A percentile compares a stretch with the other conserved stretches of the same genome.
Conservation (phyloP, 92 coral and sea anemone genomes). For the Siderastrea radians region DNA sequence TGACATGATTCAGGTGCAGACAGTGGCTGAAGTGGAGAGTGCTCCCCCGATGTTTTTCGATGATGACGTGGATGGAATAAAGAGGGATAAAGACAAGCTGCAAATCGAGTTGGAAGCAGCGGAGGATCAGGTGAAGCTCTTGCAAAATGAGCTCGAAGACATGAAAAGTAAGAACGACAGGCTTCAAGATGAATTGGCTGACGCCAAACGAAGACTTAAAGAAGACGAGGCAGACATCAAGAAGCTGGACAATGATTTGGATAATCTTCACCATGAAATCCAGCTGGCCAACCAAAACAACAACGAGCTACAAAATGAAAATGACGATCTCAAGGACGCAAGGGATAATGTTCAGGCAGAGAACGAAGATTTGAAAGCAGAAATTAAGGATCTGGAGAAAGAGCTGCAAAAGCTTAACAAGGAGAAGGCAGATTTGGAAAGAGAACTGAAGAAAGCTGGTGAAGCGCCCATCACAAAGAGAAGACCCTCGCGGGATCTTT, state of each 20-base stretch:
- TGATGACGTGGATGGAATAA: constrained; percentile 86
- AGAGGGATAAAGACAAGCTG: constrained; percentile 80
- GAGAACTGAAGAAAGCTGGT: constrained; percentile 44
- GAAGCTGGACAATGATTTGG: constrained; percentile 77
- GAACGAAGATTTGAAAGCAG: constrained; percentile 47
- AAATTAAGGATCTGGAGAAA: constrained; percentile 50
- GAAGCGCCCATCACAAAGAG: constrained; percentile 35
- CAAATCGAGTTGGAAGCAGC: constrained; percentile 75
- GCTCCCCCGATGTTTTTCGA: constrained; percentile 63
- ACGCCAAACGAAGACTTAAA: constrained; percentile 67
- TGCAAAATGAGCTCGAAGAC: constrained; percentile 67
- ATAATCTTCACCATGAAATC: constrained; percentile 77
- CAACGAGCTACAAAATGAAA: constrained; percentile 80
- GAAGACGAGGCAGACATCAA: constrained; percentile 76
- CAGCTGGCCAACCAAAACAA: constrained; percentile 81
- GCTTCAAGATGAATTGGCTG: constrained; percentile 62
- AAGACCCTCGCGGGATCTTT: constrained; percentile 53
- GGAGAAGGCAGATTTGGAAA: constrained; percentile 66
- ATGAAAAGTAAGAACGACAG: constrained; percentile 63
- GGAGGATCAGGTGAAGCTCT: constrained; percentile 63
- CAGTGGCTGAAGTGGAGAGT: constrained; percentile 76
- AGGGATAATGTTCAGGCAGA: constrained; percentile 71
- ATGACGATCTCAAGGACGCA: constrained; percentile 69
- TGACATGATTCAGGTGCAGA: constrained; percentile 75
- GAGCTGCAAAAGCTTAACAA: constrained; percentile 40